These are phyloP conservation scores for Anolis sagrei DNA, from an alignment of 2,113 vertebrate genomes.

Conservation along the genomic window DNA sequence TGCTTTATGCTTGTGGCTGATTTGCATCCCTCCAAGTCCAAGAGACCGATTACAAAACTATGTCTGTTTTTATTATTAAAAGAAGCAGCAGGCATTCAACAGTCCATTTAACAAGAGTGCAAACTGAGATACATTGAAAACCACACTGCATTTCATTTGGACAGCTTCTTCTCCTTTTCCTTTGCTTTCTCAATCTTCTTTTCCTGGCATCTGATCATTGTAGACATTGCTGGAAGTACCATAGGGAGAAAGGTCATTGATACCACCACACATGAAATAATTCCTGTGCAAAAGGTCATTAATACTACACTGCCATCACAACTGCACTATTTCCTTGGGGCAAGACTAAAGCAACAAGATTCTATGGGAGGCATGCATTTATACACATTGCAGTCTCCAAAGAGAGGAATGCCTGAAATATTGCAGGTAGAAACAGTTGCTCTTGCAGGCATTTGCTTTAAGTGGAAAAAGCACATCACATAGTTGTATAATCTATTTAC, in stretches of 20 bases:
- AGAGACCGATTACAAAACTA: conserved; percentile 46
- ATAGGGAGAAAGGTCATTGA: conserved; percentile 22
- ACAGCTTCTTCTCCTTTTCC: conserved; percentile 70
- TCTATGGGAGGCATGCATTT: not conserved
- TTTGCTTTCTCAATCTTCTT: conserved; percentile 72
- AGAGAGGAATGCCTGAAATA: not conserved
- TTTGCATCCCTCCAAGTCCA: conserved; percentile 14
- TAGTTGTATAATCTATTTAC: no score
- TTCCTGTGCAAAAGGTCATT: not conserved
- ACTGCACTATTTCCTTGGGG: not conserved
- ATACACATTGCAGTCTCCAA: not conserved
- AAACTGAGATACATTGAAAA: conserved; percentile 31
- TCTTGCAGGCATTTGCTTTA: no score
- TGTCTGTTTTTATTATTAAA: conserved; percentile 62
- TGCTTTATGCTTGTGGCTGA: not conserved
- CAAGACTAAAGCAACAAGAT: not conserved
- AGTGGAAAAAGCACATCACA: no score
- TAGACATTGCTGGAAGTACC: conserved; percentile 74
- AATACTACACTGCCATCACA: not conserved
- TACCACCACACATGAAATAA: not conserved
- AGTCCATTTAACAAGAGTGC: conserved; percentile 35
- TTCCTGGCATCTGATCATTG: conserved; percentile 69
- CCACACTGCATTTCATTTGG: conserved; percentile 48
- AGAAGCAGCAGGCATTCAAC: conserved; percentile 49
- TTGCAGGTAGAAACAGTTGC: no score